Percentiles rank a stretch among this genome's conserved stretches.
phyloP scores from a whole-genome alignment of 2,113 vertebrate species.

The Cynopterus brachyotis region DNA sequence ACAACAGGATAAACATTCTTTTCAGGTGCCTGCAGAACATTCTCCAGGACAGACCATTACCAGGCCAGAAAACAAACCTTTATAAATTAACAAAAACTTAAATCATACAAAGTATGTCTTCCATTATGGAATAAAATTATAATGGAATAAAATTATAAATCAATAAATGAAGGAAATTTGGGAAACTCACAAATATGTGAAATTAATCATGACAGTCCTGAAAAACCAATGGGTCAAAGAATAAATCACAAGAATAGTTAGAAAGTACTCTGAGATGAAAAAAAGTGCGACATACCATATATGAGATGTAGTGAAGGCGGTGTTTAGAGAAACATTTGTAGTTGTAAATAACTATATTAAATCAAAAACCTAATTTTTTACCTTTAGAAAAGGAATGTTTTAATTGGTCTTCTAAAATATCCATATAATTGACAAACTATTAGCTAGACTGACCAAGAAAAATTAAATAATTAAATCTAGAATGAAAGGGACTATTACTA shows the following conservation, averaged over 20 bases:
- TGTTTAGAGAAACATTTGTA: not conserved
- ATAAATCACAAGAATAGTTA: not conserved
- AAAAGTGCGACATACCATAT: not conserved
- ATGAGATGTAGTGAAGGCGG: not conserved
- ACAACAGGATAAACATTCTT: not conserved
- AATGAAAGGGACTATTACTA: not conserved
- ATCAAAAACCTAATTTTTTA: not conserved
- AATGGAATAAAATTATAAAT: not conserved
- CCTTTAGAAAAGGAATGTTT: not conserved
- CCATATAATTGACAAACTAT: not conserved
- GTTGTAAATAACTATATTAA: not conserved
- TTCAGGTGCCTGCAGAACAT: not conserved
- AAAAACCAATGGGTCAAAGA: not conserved
- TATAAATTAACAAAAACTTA: not conserved
- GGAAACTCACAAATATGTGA: not conserved
- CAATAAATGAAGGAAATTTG: not conserved
- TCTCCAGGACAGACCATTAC: not conserved
- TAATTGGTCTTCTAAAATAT: not conserved
- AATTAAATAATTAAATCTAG: not conserved
- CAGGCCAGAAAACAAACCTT: not conserved
- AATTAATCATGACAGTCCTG: not conserved
- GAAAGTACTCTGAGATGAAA: not conserved
- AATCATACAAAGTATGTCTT: not conserved
- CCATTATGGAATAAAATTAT: no score
- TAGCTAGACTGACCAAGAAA: not conserved